These are phyloP conservation scores for Nasua narica DNA, from an alignment of 2,797 vertebrate species.

Conservation along the genomic window DNA sequence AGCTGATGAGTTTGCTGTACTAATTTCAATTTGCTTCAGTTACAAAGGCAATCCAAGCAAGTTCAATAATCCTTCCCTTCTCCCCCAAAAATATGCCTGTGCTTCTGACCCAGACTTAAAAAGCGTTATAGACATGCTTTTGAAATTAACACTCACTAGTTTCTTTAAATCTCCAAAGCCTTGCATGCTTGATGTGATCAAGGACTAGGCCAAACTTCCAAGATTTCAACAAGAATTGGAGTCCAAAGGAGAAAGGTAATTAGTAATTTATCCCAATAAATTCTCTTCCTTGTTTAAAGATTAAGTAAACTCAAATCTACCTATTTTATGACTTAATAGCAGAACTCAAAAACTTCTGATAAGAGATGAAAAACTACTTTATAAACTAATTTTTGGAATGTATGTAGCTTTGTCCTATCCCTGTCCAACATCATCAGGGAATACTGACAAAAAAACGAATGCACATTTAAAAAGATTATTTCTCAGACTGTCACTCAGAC, in stretches of 20 bases:
- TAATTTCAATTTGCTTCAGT: not conserved
- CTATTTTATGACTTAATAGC: not conserved
- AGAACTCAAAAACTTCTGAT: conserved; percentile 2
- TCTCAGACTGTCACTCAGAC: not conserved
- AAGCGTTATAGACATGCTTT: not conserved
- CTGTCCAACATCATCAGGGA: not conserved
- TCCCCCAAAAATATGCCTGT: not conserved
- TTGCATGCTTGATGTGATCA: not conserved
- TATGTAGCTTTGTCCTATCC: not conserved
- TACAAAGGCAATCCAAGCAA: not conserved
- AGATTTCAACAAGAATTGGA: not conserved
- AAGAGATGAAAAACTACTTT: not conserved
- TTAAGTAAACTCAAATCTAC: not conserved
- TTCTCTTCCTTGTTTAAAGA: not conserved
- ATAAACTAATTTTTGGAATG: not conserved
- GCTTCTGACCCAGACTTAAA: not conserved
- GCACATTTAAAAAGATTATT: conserved; percentile 22
- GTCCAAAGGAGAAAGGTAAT: not conserved
- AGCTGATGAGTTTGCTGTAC: not conserved
- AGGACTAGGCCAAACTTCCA: not conserved
- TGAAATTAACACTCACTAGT: conserved; percentile 7
- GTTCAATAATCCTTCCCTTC: not conserved
- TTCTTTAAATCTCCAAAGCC: not conserved
- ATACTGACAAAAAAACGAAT: not conserved
- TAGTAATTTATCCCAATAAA: not conserved